Percentiles rank a stretch among this genome's conserved stretches.
phyloP scores from a whole-genome alignment of 2,797 vertebrate genomes.

The Menidia menidia region DNA sequence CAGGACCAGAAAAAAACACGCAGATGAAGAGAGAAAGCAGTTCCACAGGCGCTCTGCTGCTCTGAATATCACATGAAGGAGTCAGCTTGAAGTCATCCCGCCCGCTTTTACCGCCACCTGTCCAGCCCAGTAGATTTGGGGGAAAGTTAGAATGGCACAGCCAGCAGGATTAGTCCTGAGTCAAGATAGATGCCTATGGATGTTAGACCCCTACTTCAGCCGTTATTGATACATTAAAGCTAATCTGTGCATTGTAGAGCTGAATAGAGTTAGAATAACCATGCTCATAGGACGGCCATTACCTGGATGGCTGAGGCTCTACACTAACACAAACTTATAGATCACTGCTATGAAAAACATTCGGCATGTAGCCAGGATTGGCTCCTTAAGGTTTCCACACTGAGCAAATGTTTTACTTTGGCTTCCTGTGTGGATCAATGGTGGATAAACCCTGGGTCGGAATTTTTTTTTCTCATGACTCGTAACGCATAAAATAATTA shows the following conservation, averaged over 20 bases:
- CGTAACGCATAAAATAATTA: background rate
- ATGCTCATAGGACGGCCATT: no score
- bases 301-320: no score
- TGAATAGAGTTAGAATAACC: background rate
- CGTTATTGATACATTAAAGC: background rate
- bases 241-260: background rate
- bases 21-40: background rate
- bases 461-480: background rate
- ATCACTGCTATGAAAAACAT: no score
- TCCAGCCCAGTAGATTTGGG: slow-evolving; percentile 5
- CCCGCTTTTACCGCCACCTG: slow-evolving; percentile 23
- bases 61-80: slow-evolving; percentile 39
- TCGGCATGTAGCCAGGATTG: background rate
- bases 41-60: slow-evolving; percentile 12
- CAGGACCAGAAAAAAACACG: slow-evolving; percentile 9
- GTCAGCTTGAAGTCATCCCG: slow-evolving; percentile 39
- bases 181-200: background rate
- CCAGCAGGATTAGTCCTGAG: no score
- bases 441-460: background rate
- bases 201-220: background rate
- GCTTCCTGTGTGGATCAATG: background rate
- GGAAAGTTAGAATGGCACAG: background rate
- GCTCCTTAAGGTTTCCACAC: no score
- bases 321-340: background rate
- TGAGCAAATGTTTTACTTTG: background rate